A percentile compares a stretch with the other conserved stretches of the same genome.
These are phyloP conservation scores for Diploscapter pachys DNA, from an alignment of 1,140 invertebrate species.

Conservation along the genomic window DNA sequence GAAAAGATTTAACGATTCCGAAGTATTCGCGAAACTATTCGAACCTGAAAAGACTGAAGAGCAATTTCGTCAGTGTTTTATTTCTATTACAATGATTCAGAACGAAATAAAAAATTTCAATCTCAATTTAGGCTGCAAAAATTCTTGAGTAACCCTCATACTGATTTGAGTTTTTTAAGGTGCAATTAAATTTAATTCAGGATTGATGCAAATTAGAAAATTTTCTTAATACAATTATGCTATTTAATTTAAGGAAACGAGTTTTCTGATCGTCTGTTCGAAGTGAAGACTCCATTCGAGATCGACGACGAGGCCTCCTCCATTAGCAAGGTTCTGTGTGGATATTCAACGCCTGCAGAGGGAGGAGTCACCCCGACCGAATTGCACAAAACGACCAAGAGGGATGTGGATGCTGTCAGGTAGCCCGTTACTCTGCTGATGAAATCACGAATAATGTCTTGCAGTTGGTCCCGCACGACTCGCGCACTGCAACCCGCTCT, in stretches of 20 bases:
- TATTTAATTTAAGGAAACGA: slow-evolving; percentile 4
- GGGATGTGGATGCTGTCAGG: slow-evolving; percentile 25
- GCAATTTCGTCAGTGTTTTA: no score
- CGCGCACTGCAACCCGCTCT: slow-evolving; percentile 38
- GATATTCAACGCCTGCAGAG: slow-evolving; percentile 18
- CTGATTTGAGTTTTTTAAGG: no score
- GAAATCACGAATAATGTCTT: background rate
- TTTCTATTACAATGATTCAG: no score
- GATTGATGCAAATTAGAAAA: background rate
- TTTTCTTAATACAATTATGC: background rate
- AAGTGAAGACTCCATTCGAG: slow-evolving; percentile 21
- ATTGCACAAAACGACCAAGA: slow-evolving; percentile 26
- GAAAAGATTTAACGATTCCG: no score
- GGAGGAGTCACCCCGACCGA: slow-evolving; percentile 27
- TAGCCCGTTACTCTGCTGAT: slow-evolving; percentile 4
- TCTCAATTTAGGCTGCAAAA: no score
- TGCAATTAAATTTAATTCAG: no score
- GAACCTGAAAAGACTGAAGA: no score
- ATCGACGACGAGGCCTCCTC: slow-evolving; percentile 20
- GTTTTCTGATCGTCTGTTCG: slow-evolving; percentile 3
- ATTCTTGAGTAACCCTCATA: no score
- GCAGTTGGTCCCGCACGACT: slow-evolving; percentile 32
- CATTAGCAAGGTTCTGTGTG: slow-evolving; percentile 14
- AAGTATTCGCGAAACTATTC: no score
- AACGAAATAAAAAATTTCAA: no score